Evolutionary conservation across 2,888 invertebrate genomes (phyloP).

Genomic region (Yponomeuta evonymella): DNA sequence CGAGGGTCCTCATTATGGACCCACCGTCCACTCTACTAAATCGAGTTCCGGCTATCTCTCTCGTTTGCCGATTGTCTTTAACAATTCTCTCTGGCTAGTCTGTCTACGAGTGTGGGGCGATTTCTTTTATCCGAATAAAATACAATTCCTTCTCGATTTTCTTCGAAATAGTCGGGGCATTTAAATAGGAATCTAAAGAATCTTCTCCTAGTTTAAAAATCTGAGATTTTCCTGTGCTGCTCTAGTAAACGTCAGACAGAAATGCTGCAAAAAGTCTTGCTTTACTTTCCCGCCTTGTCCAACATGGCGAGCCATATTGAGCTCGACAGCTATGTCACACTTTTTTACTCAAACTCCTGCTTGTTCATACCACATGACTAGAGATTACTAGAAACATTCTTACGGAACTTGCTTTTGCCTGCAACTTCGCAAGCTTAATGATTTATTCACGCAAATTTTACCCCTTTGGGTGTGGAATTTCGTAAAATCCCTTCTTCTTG

Average conservation of each 20-base stretch:
- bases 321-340: no score
- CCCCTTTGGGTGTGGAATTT: no score
- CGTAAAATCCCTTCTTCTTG: no score
- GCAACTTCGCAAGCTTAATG: background rate
- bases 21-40: conserved; percentile 14
- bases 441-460: no score
- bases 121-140: conserved; percentile 7
- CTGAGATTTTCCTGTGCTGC: background rate
- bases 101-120: background rate
- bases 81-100: conserved; percentile 25
- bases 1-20: conserved; percentile 43
- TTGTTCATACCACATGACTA: no score
- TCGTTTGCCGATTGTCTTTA: conserved; percentile 31
- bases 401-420: background rate
- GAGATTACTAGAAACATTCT: background rate
- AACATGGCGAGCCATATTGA: no score
- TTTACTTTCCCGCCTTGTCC: background rate
- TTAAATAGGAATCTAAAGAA: background rate
- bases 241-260: background rate
- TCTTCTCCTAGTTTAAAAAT: background rate
- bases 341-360: no score
- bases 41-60: conserved; percentile 12
- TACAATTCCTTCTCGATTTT: background rate
- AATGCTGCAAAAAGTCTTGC: background rate
- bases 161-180: background rate